Evolutionary conservation across 2,797 vertebrate species (phyloP).

Genomic region (Microctenopoma steveboyesi): DNA sequence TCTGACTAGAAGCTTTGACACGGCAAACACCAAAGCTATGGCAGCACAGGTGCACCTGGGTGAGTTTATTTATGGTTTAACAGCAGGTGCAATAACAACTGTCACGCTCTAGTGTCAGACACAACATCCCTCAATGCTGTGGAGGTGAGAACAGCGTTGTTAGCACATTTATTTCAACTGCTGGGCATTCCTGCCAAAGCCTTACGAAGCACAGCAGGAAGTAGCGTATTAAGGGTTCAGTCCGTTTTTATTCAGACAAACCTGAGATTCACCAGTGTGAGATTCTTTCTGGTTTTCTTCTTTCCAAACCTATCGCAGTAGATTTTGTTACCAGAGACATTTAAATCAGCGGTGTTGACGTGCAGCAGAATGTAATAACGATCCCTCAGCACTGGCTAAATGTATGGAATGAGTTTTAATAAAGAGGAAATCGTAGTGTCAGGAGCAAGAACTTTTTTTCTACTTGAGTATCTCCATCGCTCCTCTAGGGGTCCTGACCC

Average conservation of each 20-base stretch:
- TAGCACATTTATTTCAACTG: constrained; percentile 1
- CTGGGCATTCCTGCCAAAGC: background rate
- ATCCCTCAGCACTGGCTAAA: background rate
- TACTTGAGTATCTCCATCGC: too few species aligned
- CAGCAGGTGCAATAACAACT: constrained; percentile 46
- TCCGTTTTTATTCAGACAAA: background rate
- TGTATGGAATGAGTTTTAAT: background rate
- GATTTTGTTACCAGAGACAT: background rate
- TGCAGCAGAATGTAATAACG: too few species aligned
- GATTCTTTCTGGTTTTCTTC: background rate
- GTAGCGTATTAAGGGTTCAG: background rate
- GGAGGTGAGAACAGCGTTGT: background rate
- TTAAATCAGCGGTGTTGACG: background rate
- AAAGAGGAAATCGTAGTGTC: too few species aligned
- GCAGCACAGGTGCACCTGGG: constrained; percentile 30
- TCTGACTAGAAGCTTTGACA: constrained; percentile 1
- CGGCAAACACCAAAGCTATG: constrained; percentile 8
- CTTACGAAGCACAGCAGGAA: background rate
- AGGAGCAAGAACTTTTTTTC: too few species aligned
- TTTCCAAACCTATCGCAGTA: too few species aligned
- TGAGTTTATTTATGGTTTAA: constrained; percentile 36
- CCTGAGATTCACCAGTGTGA: too few species aligned
- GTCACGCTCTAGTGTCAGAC: constrained; percentile 38
- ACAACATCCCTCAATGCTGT: constrained; percentile 10
- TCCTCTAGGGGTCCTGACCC: background rate